These are phyloP conservation scores for Geopemphigus sp. DNA, from an alignment of 1,140 invertebrate species.

Conservation along the genomic window DNA sequence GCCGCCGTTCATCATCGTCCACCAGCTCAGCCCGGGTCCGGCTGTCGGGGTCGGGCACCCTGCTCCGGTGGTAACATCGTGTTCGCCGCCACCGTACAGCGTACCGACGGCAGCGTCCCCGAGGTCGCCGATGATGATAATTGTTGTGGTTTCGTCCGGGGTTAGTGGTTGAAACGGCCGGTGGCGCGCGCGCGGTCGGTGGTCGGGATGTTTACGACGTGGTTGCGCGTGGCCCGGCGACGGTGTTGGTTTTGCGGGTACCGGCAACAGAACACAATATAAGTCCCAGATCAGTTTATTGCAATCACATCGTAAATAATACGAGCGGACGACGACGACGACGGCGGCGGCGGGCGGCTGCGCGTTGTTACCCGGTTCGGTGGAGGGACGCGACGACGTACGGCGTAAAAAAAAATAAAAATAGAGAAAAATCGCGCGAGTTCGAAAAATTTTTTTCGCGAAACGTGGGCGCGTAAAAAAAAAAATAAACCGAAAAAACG, in stretches of 20 bases:
- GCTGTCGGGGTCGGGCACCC: constrained; percentile 67
- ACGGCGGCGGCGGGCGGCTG: too few relatives aligned
- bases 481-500: not conserved
- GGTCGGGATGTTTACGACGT: not conserved
- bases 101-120: constrained; percentile 70
- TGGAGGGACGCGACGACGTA: too few relatives aligned
- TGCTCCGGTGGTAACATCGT: constrained; percentile 65
- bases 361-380: too few relatives aligned
- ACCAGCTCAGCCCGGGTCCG: constrained; percentile 77
- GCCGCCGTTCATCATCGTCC: constrained; percentile 77
- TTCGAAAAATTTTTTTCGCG: not conserved
- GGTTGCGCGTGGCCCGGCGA: not conserved
- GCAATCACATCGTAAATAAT: not conserved
- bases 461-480: not conserved
- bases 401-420: not conserved
- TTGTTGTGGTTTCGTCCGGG: constrained; percentile 57
- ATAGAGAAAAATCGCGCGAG: not conserved
- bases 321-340: not conserved
- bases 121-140: constrained; percentile 73
- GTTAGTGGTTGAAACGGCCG: constrained; percentile 40
- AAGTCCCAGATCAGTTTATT: constrained; percentile 36
- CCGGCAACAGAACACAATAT: constrained; percentile 39
- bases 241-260: not conserved
- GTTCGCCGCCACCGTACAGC: constrained; percentile 71
- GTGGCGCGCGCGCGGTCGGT: not conserved